Conservation (phyloP, 2,113 vertebrate species). For the Struthidea cinerea region DNA sequence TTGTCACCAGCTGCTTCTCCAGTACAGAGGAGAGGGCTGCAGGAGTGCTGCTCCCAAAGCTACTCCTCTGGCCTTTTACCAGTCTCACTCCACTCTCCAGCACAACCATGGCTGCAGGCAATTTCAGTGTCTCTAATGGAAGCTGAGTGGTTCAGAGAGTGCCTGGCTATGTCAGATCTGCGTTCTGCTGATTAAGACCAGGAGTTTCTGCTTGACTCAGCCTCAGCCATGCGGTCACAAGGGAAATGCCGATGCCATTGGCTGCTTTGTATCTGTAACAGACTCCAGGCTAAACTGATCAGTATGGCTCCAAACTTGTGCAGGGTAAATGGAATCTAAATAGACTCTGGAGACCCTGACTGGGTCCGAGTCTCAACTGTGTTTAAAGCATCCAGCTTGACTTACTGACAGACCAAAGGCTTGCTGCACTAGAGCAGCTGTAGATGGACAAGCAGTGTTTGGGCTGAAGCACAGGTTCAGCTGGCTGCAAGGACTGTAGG, state of each 20-base stretch:
- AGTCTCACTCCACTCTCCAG: not conserved
- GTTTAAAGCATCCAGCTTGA: not conserved
- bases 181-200: not conserved
- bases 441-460: not conserved
- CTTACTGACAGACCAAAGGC: rapidly evolving
- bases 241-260: not conserved
- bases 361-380: not conserved
- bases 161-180: not conserved
- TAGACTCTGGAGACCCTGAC: not conserved
- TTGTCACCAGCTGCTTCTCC: not conserved
- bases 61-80: not conserved
- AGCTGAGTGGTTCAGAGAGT: not conserved
- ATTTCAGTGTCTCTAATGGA: not conserved
- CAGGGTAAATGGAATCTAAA: not conserved
- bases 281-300: not conserved
- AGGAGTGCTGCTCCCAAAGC: not conserved
- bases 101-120: not conserved
- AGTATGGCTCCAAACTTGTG: not conserved
- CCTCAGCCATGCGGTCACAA: rapidly evolving
- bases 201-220: not conserved
- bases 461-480: not conserved
- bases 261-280: not conserved
- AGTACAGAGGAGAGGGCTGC: not conserved
- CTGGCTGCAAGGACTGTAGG: not conserved
- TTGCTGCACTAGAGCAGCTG: not conserved